Conservation (phyloP, 1,140 invertebrate genomes). For the Megathymus violae region DNA sequence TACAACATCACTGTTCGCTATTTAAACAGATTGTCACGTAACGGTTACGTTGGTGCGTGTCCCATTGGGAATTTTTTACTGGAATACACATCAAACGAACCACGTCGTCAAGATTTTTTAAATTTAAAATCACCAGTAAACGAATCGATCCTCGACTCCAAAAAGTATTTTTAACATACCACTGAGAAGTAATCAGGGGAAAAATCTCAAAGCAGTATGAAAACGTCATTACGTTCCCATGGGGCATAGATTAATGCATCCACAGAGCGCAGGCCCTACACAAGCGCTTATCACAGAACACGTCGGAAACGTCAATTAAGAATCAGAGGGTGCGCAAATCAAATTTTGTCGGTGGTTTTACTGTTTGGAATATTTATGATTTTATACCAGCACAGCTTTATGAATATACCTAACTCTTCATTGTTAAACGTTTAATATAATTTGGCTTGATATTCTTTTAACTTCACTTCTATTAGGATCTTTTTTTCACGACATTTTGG, state of each 20-base stretch:
- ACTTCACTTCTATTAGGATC: background rate
- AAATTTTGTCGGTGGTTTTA: conserved; percentile 1
- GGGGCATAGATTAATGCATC: background rate
- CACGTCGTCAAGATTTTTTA: no score
- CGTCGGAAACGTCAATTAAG: conserved; percentile 4
- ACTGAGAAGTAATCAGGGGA: background rate
- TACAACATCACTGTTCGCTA: no score
- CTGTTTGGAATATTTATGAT: conserved; percentile 3
- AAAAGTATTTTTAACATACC: no score
- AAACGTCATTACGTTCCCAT: background rate
- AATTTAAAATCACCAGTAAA: no score
- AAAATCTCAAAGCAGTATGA: background rate
- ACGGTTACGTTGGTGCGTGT: no score
- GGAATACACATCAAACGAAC: no score
- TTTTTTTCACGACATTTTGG: no score
- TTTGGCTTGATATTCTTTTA: background rate
- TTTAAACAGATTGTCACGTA: no score
- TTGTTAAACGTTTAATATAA: background rate
- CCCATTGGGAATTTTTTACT: no score
- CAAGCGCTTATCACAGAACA: conserved; percentile 1
- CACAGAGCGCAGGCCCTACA: background rate
- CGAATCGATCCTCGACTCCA: no score
- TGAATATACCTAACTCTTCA: background rate
- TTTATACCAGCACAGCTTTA: background rate
- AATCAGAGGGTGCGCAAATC: conserved; percentile 1